Evolutionary conservation across 2,888 invertebrate species (phyloP).

Genomic region (Campoplex nolae): DNA sequence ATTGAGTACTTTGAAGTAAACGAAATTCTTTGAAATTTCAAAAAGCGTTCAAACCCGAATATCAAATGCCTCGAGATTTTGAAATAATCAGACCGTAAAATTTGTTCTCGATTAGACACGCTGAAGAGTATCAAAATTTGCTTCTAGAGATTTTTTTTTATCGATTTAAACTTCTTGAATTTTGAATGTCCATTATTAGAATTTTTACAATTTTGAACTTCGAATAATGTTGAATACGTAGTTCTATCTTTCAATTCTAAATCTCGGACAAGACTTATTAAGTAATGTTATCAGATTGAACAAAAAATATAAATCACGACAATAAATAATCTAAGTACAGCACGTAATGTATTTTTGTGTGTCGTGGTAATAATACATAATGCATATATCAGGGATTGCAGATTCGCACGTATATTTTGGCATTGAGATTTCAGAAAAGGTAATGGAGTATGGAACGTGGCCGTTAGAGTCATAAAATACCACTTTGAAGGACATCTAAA

Average conservation of each 20-base stretch:
- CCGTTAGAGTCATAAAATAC: slow-evolving; percentile 28
- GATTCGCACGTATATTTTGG: slow-evolving; percentile 55
- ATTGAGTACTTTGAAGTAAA: neutral
- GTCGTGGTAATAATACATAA: slow-evolving; percentile 33
- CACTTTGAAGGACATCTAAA: slow-evolving; percentile 58
- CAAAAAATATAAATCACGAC: slow-evolving; percentile 13
- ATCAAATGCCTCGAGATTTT: neutral
- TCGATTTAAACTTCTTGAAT: neutral
- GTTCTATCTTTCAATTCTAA: neutral
- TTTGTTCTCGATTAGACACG: neutral
- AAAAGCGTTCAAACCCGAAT: neutral
- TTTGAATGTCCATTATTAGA: neutral
- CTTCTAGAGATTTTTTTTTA: no score
- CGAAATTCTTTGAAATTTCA: neutral
- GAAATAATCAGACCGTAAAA: neutral
- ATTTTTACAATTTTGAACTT: neutral
- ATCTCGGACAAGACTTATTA: neutral
- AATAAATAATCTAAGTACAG: slow-evolving; percentile 53
- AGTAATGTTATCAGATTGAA: neutral
- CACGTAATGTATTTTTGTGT: slow-evolving; percentile 37
- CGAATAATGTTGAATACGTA: no score
- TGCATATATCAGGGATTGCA: slow-evolving; percentile 40
- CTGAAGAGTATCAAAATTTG: neutral
- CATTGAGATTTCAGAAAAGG: slow-evolving; percentile 31
- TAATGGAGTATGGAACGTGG: slow-evolving; percentile 39